A percentile compares a stretch with the other conserved stretches of the same genome.
These are phyloP conservation scores for Nerophis ophidion DNA, from an alignment of 2,113 vertebrate genomes.

Conservation along the genomic window DNA sequence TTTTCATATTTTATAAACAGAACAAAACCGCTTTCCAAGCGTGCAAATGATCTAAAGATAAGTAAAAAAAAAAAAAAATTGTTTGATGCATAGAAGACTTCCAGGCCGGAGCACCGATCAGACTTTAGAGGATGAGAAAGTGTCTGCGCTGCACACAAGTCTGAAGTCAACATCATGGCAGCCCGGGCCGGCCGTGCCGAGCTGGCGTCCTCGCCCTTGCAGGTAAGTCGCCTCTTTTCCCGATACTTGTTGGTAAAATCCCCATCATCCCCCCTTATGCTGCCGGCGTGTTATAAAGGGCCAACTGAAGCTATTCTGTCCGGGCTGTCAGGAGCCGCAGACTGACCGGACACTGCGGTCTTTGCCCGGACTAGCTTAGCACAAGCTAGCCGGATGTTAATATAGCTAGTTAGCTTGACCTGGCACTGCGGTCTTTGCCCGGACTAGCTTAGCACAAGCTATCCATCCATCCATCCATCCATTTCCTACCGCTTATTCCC, in stretches of 20 bases:
- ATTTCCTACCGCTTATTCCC: too few relatives aligned
- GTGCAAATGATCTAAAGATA: slow-evolving; percentile 73
- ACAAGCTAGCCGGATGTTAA: too few relatives aligned
- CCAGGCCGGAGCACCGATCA: slow-evolving; percentile 81
- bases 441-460: slow-evolving; percentile 50
- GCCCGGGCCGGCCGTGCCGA: slow-evolving; percentile 82
- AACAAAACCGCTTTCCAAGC: slow-evolving; percentile 64
- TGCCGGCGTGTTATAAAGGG: slow-evolving; percentile 5
- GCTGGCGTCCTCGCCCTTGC: slow-evolving; percentile 95
- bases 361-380: slow-evolving; percentile 50
- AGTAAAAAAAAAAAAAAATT: slow-evolving; percentile 81
- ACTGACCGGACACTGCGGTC: slow-evolving; percentile 50
- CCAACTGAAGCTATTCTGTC: slow-evolving; percentile 29
- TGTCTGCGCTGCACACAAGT: slow-evolving; percentile 89
- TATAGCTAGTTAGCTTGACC: too few relatives aligned
- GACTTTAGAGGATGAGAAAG: slow-evolving; percentile 96
- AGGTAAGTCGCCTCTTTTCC: slow-evolving; percentile 75
- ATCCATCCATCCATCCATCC: too few relatives aligned
- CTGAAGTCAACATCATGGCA: slow-evolving; percentile 73
- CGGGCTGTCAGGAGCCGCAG: slow-evolving; percentile 59
- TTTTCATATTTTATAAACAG: slow-evolving; percentile 73
- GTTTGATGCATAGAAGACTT: slow-evolving; percentile 89
- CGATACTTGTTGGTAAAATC: not conserved
- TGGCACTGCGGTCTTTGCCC: too few relatives aligned
- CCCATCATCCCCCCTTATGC: not conserved